Evolutionary conservation across 2,797 vertebrate genomes (phyloP), one percentile per base, ranked within the genome.

Genomic region (Sylvilagus floridanus): DNA sequence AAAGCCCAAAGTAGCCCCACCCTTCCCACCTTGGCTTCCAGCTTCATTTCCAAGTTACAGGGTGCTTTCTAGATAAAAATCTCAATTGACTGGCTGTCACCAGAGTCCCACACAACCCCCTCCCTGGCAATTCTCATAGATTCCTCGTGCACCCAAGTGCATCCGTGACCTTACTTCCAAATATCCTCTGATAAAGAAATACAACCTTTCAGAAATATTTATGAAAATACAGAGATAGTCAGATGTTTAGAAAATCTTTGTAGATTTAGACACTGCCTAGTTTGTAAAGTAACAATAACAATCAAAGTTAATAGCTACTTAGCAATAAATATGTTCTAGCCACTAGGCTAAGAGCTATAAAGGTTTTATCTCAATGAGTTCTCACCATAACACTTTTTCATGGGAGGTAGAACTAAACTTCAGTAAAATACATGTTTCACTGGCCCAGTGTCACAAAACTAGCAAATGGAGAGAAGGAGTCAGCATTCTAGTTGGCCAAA

Each of bases 11-110:
- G 37, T 52, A 60, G 47, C 57, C 78, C 93, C 78, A 66, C 82
- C 94, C 75, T 96, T 84, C 90, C 96, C 95, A 96, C 96, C 90
- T 96, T 83, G 73, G 69, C 75, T 76, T 94, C 92, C 54, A 72
- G 68, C 35, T 95, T 69, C 47, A 16, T 63, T 90, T 96, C 87
- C 93, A 92, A 68, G 92, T 88, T 63, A 76, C 37, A 92, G 93
- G 93, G 82, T 95, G 89, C 82, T 96, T 94, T 96, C 84, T 87
- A 79, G 90, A 95, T 94, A 79, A 95, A 94, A 95, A 57, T 88
- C 32, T 78, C 3, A 76, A 95, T 94, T 84, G 93, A 84, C 62
- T 95, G 90, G 94, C 68, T 65, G 57, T 85, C 65, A 73, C 47
- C 90, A 95, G 75, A 54, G 52, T 88, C 96, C 87, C 73, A 93